A percentile compares a stretch with the other conserved stretches of the same genome.
Conservation (phyloP, 1,140 invertebrate species). For the Achatina immaculata region DNA sequence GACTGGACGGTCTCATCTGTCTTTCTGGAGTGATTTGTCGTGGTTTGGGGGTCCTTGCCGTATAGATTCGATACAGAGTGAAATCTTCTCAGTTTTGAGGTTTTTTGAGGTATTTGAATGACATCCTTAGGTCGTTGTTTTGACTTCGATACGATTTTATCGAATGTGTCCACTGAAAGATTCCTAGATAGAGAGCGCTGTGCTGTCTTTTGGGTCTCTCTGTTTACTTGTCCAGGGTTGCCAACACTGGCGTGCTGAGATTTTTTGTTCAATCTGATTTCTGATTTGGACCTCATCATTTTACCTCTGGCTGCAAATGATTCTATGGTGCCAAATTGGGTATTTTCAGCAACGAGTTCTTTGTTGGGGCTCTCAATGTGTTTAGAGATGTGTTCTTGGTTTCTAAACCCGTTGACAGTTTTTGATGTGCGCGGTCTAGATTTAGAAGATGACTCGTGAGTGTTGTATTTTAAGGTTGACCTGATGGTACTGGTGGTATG, state of each 20-base stretch:
- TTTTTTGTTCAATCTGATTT: slow-evolving; percentile 31
- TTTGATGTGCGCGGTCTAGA: background rate
- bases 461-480: background rate
- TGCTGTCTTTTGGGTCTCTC: background rate
- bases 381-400: background rate
- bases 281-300: slow-evolving; percentile 32
- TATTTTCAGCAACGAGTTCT: background rate
- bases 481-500: background rate
- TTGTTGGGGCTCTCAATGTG: too few species aligned
- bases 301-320: background rate
- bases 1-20: background rate
- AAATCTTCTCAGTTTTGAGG: slow-evolving; percentile 6
- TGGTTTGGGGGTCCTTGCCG: background rate
- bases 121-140: background rate
- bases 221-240: background rate
- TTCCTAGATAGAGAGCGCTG: slow-evolving; percentile 1
- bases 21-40: background rate
- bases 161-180: background rate
- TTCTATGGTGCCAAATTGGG: background rate
- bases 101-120: background rate
- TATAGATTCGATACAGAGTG: slow-evolving; percentile 40
- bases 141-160: background rate
- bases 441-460: background rate
- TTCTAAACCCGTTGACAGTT: background rate
- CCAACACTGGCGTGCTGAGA: background rate